These are phyloP conservation scores for Listronotus oregonensis DNA, from an alignment of 1,140 invertebrate genomes.

Conservation along the genomic window DNA sequence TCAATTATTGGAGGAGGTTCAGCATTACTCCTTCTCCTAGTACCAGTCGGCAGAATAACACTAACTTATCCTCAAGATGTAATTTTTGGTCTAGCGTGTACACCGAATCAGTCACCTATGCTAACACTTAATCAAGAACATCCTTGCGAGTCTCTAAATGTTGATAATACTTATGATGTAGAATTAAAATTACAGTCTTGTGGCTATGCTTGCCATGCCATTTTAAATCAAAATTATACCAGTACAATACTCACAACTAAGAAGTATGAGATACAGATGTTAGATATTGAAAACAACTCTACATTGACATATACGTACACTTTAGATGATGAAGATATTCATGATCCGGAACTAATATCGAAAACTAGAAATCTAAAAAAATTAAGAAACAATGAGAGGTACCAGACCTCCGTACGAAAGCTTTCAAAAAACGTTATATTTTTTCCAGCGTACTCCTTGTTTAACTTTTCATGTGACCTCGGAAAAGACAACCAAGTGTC, in stretches of 20 bases:
- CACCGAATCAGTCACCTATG: conserved; percentile 52
- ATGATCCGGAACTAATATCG: conserved; percentile 50
- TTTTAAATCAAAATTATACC: conserved; percentile 57
- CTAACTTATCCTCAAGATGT: conserved; percentile 66
- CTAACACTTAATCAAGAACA: conserved; percentile 61
- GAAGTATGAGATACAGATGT: conserved; percentile 62
- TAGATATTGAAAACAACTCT: conserved; percentile 55
- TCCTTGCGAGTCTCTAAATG: conserved; percentile 62
- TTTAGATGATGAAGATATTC: conserved; percentile 49
- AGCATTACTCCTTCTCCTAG: conserved; percentile 69
- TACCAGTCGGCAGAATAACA: conserved; percentile 72
- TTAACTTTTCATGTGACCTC: conserved; percentile 48
- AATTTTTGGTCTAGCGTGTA: conserved; percentile 64
- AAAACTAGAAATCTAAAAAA: conserved; percentile 62
- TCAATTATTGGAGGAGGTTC: conserved; percentile 70
- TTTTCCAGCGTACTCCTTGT: conserved; percentile 62
- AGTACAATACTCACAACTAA: conserved; percentile 58
- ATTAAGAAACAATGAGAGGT: conserved; percentile 64
- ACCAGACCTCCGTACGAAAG: conserved; percentile 62
- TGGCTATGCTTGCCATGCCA: conserved; percentile 65
- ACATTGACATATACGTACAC: conserved; percentile 56
- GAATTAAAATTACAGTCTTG: conserved; percentile 60
- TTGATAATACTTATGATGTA: conserved; percentile 55
- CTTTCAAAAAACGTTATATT: conserved; percentile 62
- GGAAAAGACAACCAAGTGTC: conserved; percentile 18